Conservation (phyloP, 2,888 invertebrate genomes). For the Pollenia labialis region DNA sequence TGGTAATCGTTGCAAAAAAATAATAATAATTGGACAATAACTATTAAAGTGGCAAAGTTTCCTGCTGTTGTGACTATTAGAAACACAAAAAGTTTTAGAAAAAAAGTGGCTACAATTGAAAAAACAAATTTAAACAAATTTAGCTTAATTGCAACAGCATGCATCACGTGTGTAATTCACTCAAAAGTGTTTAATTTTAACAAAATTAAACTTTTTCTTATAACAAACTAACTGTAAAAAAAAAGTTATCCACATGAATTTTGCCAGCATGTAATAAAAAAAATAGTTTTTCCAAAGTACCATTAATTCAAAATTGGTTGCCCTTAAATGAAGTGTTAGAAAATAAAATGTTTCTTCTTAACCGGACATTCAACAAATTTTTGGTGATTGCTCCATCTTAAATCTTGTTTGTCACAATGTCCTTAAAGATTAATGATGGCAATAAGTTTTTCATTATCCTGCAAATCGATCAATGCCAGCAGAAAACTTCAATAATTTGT, state of each 20-base stretch:
- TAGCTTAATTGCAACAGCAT: constrained; percentile 15
- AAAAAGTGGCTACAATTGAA: background rate
- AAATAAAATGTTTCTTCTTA: background rate
- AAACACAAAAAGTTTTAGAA: background rate
- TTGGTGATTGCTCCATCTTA: background rate
- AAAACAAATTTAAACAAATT: background rate
- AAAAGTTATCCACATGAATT: background rate
- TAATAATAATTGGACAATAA: no score
- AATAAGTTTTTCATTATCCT: constrained; percentile 1
- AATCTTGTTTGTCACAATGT: background rate
- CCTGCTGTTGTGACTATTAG: background rate
- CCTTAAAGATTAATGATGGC: constrained; percentile 26
- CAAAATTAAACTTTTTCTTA: background rate
- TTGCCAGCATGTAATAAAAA: background rate
- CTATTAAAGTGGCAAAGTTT: background rate
- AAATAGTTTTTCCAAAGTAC: background rate
- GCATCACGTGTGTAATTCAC: background rate
- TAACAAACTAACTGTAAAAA: background rate
- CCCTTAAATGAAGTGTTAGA: background rate
- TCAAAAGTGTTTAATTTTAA: constrained; percentile 2
- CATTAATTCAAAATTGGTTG: constrained; percentile 1
- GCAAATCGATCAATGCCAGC: background rate
- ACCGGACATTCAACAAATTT: constrained; percentile 8
- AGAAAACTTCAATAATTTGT: constrained; percentile 3
- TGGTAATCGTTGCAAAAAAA: no score